Conservation (phyloP, 2,113 vertebrate species). For the Malurus elegans region DNA sequence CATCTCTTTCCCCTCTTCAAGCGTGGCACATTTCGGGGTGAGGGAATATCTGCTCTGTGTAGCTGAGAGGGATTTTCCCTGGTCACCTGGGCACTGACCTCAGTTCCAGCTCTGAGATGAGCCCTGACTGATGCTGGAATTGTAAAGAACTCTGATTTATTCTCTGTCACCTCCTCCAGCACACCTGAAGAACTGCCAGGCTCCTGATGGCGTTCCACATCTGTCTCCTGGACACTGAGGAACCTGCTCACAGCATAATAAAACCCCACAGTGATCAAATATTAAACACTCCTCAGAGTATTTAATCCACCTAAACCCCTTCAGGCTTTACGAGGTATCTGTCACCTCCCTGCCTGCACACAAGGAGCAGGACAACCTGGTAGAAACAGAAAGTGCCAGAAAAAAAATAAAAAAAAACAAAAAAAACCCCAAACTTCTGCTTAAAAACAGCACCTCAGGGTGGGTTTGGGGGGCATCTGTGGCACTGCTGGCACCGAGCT, state of each 20-base stretch:
- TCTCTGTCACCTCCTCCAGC: not conserved
- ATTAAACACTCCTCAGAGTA: not conserved
- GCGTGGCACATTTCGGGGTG: not conserved
- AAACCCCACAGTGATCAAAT: slow-evolving; percentile 16
- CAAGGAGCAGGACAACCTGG: not conserved
- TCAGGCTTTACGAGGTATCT: not conserved
- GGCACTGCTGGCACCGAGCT: too few species aligned
- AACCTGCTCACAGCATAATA: not conserved
- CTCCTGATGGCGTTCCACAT: not conserved
- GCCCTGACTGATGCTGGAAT: not conserved
- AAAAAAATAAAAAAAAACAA: too few species aligned
- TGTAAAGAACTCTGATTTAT: not conserved
- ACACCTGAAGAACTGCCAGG: not conserved
- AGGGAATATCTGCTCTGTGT: not conserved
- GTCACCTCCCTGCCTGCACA: not conserved
- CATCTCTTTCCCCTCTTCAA: not conserved
- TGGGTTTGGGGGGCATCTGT: not conserved
- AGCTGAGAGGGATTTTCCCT: not conserved
- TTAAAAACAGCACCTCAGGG: not conserved
- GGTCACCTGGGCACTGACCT: not conserved
- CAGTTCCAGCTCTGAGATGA: not conserved
- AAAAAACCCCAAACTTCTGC: too few species aligned
- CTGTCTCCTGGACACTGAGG: not conserved
- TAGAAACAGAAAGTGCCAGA: not conserved
- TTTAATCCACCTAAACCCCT: not conserved